These are phyloP conservation scores for Montipora capitata DNA, from an alignment of 92 coral and sea anemone species.

Conservation along the genomic window DNA sequence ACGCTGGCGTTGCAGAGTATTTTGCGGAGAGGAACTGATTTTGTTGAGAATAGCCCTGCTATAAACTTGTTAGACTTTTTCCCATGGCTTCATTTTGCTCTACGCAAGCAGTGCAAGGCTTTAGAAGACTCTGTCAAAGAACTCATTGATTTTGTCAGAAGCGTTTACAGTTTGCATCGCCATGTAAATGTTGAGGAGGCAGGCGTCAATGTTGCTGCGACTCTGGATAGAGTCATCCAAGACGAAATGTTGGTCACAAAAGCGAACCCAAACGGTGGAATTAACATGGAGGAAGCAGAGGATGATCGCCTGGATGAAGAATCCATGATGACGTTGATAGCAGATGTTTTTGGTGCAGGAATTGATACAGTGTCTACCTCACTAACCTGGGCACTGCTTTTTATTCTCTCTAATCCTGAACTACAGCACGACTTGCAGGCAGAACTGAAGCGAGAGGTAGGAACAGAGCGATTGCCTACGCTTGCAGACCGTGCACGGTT, in stretches of 20 bases:
- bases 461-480: conserved; percentile 68
- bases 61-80: conserved; percentile 84
- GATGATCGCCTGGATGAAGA: conserved; percentile 64
- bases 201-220: conserved; percentile 58
- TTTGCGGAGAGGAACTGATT: conserved; percentile 68
- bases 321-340: conserved; percentile 64
- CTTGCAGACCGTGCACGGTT: conserved; percentile 81
- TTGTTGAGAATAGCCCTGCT: conserved; percentile 78
- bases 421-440: conserved; percentile 84
- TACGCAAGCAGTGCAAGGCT: conserved; percentile 60
- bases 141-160: conserved; percentile 72
- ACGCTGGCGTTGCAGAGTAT: conserved; percentile 63
- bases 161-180: conserved; percentile 48
- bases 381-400: conserved; percentile 87
- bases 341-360: conserved; percentile 90
- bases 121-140: conserved; percentile 72
- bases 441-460: conserved; percentile 84
- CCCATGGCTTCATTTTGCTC: conserved; percentile 89
- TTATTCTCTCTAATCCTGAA: conserved; percentile 71
- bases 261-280: neutral
- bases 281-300: neutral
- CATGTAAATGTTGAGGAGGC: conserved; percentile 18
- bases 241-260: conserved; percentile 26
- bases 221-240: conserved; percentile 51
- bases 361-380: conserved; percentile 83